Conservation (phyloP, 2,888 invertebrate genomes). For the Cheilosia scutellata region DNA sequence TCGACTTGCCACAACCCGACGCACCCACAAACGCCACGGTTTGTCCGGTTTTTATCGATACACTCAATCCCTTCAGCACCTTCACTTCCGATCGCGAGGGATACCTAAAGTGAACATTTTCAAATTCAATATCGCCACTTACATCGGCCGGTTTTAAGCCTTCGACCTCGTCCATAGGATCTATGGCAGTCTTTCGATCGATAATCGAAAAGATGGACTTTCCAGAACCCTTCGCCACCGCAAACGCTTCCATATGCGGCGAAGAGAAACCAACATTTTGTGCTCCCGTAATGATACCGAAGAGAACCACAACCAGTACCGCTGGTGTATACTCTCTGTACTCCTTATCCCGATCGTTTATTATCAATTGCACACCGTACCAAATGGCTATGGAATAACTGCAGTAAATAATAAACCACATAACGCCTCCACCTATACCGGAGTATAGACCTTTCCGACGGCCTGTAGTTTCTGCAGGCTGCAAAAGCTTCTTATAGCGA, state of each 20-base stretch:
- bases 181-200: constrained; percentile 89
- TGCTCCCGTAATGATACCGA: constrained; percentile 91
- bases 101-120: constrained; percentile 89
- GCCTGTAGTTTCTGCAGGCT: constrained; percentile 88
- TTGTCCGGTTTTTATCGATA: constrained; percentile 87
- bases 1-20: constrained; percentile 93
- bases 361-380: constrained; percentile 90
- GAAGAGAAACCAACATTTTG: constrained; percentile 91
- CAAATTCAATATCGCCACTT: constrained; percentile 88
- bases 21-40: constrained; percentile 90
- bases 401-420: constrained; percentile 91
- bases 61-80: constrained; percentile 88
- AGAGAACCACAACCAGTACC: constrained; percentile 90
- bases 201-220: constrained; percentile 89
- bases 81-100: constrained; percentile 90
- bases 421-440: constrained; percentile 88
- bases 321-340: constrained; percentile 88
- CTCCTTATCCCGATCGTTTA: constrained; percentile 86
- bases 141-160: constrained; percentile 86
- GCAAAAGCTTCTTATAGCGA: constrained; percentile 85
- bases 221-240: constrained; percentile 89
- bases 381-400: constrained; percentile 91
- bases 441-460: constrained; percentile 87
- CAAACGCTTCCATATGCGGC: constrained; percentile 90
- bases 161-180: constrained; percentile 86